Evolutionary conservation across 2,888 invertebrate genomes (phyloP).

Genomic region (Hyposoter didymator): DNA sequence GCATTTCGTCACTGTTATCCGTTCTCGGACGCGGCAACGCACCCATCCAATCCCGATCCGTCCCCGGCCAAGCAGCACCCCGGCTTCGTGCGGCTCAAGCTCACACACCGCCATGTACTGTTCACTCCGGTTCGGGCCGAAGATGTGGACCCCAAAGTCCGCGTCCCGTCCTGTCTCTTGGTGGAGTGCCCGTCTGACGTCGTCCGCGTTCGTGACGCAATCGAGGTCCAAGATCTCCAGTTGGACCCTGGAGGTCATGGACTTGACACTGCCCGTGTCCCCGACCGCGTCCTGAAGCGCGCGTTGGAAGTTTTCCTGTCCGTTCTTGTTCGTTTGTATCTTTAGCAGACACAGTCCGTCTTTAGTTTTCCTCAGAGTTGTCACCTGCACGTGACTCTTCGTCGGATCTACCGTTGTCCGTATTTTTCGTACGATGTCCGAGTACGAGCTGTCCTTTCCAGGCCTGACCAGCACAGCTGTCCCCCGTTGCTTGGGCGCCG

Average conservation of each 20-base stretch:
- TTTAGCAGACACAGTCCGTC: conserved; percentile 42
- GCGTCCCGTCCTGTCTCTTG: conserved; percentile 49
- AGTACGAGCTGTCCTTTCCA: conserved; percentile 30
- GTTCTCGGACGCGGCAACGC: conserved; percentile 44
- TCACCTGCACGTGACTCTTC: conserved; percentile 45
- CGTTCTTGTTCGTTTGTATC: conserved; percentile 18
- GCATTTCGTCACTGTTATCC: conserved; percentile 43
- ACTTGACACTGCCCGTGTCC: not conserved
- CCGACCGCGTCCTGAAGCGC: not conserved
- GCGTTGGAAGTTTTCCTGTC: conserved; percentile 23
- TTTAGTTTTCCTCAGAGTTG: conserved; percentile 37
- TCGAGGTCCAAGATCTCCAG: conserved; percentile 39
- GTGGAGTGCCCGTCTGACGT: conserved; percentile 45
- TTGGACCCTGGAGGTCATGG: conserved; percentile 17
- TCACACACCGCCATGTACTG: conserved; percentile 56
- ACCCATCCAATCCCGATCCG: conserved; percentile 45
- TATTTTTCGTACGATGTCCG: conserved; percentile 18
- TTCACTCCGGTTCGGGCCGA: conserved; percentile 39
- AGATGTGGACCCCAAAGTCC: conserved; percentile 54
- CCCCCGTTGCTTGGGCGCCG: too few relatives aligned
- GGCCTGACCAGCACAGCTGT: conserved; percentile 42
- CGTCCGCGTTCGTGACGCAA: conserved; percentile 45
- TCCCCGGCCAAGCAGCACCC: conserved; percentile 18
- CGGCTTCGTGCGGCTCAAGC: conserved; percentile 30
- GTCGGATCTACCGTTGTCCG: conserved; percentile 1